Evolutionary conservation across 2,797 vertebrate genomes (phyloP), one percentile per base, ranked within the genome.

Genomic region (Sternotherus odoratus): DNA sequence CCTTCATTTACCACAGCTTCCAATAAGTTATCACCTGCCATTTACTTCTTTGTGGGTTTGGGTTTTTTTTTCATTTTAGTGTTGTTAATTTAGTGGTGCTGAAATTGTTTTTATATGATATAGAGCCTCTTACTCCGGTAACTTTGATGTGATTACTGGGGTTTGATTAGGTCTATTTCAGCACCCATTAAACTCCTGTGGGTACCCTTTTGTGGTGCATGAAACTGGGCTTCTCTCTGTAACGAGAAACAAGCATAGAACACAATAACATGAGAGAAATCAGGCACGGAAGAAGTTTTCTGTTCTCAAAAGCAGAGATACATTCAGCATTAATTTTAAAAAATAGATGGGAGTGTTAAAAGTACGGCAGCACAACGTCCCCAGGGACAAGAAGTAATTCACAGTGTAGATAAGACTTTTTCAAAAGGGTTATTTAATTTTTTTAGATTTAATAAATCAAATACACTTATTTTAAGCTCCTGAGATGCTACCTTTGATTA

Each of bases 171-270:
- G 28, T n/a, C 0, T 0, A 78, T 69, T 86, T 53, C 74, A 77
- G 77, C 56, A 80, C 24, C 69, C 86, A n/a, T 82, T 87, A 79
- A 77, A 80, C 26, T 88, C 74, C 57, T 93, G 33, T 43, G 8
- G 82, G 57, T 77, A 54, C 39, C 8, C 89, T 26, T 91, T 90
- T 53, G 66, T 4, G 43, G 60, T 9, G 8, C 15, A 79, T 5
- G 79, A 81, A 82, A 79, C 3, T 8, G 9, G 36, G 54, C 84
- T 86, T 43, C 2, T 79, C 66, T 66, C 66, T 85, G 19, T 93
- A 91, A 94, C 87, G 80, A 95, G 75, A 96, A 89, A 5, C 24
- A 89, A 95, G 93, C 51, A 19, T 30, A 60, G 30, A 83, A 69
- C 19, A 77, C 11, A 56, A 5, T 74, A 15, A 74, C 46, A 43